Evolutionary conservation across 2,113 vertebrate species (phyloP).

Genomic region (Lophura nycthemera): DNA sequence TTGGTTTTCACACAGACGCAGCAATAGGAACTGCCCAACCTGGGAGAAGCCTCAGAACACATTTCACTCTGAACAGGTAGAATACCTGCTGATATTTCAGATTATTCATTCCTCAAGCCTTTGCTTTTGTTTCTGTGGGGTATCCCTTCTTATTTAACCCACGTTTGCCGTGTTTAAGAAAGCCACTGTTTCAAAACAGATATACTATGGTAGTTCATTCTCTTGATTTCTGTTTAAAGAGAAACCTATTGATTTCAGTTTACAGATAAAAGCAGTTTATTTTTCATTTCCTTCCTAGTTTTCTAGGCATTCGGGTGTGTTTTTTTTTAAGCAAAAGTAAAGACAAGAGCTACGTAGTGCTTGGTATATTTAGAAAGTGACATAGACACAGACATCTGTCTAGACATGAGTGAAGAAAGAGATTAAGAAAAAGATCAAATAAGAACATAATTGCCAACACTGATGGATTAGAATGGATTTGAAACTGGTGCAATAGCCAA

Average conservation of each 20-base stretch:
- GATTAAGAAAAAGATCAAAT: slow-evolving; percentile 40
- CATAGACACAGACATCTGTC: slow-evolving; percentile 45
- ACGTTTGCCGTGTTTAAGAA: background rate
- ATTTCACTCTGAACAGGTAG: background rate
- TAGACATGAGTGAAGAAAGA: slow-evolving; percentile 59
- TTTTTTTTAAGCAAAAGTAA: background rate
- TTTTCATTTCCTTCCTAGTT: background rate
- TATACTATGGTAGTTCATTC: background rate
- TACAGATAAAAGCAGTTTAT: background rate
- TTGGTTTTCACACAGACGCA: background rate
- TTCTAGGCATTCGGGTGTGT: background rate
- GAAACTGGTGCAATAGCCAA: background rate
- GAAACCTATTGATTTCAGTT: background rate
- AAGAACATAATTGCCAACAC: slow-evolving; percentile 25
- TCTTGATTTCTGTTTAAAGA: background rate
- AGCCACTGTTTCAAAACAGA: background rate
- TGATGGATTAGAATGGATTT: slow-evolving; percentile 34
- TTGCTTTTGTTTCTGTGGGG: background rate
- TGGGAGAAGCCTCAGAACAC: background rate
- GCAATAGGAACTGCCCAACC: fast-evolving
- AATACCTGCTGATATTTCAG: background rate
- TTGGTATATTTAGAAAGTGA: slow-evolving; percentile 52
- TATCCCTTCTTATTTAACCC: background rate
- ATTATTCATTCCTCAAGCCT: background rate
- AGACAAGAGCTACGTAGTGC: background rate